Base-by-base conservation (phyloP, 2,888 invertebrate species). In the Gymnoscelis rufifasciata region DNA sequence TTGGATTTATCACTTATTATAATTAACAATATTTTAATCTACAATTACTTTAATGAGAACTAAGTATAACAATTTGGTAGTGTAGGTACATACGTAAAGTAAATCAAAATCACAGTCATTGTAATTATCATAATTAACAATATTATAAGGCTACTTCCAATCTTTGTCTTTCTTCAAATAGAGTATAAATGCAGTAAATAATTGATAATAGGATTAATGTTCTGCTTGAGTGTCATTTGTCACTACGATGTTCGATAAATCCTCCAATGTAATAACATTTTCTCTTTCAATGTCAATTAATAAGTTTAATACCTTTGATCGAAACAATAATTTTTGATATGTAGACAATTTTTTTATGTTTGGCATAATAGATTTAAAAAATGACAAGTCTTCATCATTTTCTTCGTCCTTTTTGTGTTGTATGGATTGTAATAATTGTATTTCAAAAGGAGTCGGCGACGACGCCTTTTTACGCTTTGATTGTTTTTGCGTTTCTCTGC, bases 391-490 rank as follows among this genome's bases (percentile, higher is more conserved):
- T 31, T 31, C 31, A 40, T 40, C 39, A 40, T 40, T 40, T 40
- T 40, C 30, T 40, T 30, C 39, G 30, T 29, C 30, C 11, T 29
- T 40, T 40, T 29, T 40, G 28, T 40, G 14, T 19, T 40, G 15
- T 29, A 40, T 29, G 19, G 23, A 40, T 15, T 40, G 28, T 29
- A 40, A 19, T 29, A 40, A 29, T 29, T 40, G 30, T 30, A 19
- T 29, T 40, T 40, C 39, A 40, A 40, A 30, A 40, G 39, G 29
- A 40, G 39, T 40, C 11, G 39, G 39, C 12, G 39, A 40, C 30
- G 39, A 40, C 23, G 39, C 23, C 19, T 29, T 28, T 40, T 29
- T 40, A 29, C 39, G 39, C 14, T 40, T 40, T 19, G 23, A 24
- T 24, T 24, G 19, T 19, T 12, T 36, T 36, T 36, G 36, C 36